Conservation (phyloP, 2,797 vertebrate genomes). For the Prionace glauca region DNA sequence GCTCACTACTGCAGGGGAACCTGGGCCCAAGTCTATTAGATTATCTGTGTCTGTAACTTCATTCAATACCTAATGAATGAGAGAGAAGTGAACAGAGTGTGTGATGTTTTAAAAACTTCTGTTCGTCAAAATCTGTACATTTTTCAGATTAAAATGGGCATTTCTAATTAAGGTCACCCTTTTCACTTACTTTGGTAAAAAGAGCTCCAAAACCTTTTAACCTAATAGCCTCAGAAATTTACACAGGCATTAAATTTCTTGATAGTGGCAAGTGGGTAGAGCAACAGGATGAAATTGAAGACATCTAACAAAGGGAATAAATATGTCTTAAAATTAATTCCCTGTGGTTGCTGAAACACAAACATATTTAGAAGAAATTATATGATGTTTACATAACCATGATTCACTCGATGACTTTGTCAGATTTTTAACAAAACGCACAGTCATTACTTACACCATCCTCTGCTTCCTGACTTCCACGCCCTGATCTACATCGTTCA, state of each 20-base stretch:
- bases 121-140: not conserved
- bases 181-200: not conserved
- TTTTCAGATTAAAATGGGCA: not conserved
- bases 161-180: not conserved
- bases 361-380: not conserved
- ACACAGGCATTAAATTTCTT: not conserved
- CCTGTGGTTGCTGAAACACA: not conserved
- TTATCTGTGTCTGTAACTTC: constrained; percentile 90
- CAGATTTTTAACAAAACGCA: not conserved
- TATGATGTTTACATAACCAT: not conserved
- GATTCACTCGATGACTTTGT: not conserved
- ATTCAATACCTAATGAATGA: constrained; percentile 70
- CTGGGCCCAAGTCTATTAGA: constrained; percentile 92
- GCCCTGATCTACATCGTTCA: constrained; percentile 81
- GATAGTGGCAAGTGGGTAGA: too few species aligned
- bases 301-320: not conserved
- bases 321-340: not conserved
- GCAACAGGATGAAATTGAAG: not conserved
- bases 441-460: constrained; percentile 80
- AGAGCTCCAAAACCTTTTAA: too few species aligned
- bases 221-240: not conserved
- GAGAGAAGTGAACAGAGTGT: not conserved
- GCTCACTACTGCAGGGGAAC: constrained; percentile 92
- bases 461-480: constrained; percentile 75
- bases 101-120: not conserved